phyloP scores from a whole-genome alignment of 2,113 vertebrate genomes.

The Pygoscelis adeliae region DNA sequence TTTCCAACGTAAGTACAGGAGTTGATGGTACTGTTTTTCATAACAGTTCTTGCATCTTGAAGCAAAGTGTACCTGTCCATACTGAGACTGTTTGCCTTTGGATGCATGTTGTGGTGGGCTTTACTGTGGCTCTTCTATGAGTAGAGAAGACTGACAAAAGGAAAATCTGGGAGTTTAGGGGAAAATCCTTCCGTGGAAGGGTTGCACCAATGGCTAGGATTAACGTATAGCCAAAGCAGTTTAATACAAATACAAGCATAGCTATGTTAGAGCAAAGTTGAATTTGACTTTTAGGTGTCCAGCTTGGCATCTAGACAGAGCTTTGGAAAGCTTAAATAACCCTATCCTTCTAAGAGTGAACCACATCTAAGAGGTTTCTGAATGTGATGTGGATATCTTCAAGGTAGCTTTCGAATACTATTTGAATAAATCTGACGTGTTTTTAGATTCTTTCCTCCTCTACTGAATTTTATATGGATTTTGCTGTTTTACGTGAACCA shows the following conservation, averaged over 20 bases:
- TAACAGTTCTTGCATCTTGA: background rate
- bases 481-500: background rate
- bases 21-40: background rate
- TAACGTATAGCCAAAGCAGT: background rate
- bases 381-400: background rate
- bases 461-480: background rate
- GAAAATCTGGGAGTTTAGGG: background rate
- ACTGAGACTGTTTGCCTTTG: background rate
- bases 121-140: background rate
- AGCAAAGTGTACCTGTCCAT: background rate
- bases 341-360: background rate
- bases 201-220: background rate
- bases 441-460: background rate
- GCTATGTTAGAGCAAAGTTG: background rate
- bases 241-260: background rate
- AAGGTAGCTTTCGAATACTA: background rate
- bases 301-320: background rate
- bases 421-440: background rate
- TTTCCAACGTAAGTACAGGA: background rate
- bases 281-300: background rate
- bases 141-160: background rate
- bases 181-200: background rate
- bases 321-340: background rate
- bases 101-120: background rate
- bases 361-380: background rate